Evolutionary conservation across 1,140 invertebrate genomes (phyloP), one percentile per base, ranked within the genome.

Genomic region (Drosophila triauraria): DNA sequence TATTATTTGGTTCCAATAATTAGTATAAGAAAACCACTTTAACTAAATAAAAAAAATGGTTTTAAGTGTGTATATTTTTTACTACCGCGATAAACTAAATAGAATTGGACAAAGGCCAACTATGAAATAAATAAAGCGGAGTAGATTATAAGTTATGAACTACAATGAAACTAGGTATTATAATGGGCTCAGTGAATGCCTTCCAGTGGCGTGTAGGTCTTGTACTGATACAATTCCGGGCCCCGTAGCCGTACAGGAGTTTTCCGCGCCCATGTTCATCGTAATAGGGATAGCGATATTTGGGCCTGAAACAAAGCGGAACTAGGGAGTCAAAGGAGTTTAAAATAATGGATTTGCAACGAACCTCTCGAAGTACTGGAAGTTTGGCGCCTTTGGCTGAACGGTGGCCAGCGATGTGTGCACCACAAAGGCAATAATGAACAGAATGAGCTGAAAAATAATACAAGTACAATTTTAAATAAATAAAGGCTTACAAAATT

Each of bases 211-310:
- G 96, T 96, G 91, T 97, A 98, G 4, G 95, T 96, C 92, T 96
- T 97, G 91, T 98, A 98, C 83, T 96, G 96, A 93, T 96, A 98
- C 1, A 98, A 93, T 84, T 97, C 96, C n/a, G 95, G 94, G 54
- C 97, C 97, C 97, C 97, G 91, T 97, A 98, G 43, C 97, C 97
- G 90, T 98, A 98, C 0, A 98, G 93, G 8, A 98, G 93, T 88
- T 96, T 95, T 25, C 97, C 97, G 90, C 95, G 95, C 27, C 97
- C 97, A 91, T 97, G 96, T 92, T 96, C 95, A 92, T 98, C 97
- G 84, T 98, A 98, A 91, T 97, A 98, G 2, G 97, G 97, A 93
- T 97, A 98, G 57, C 97, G 94, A 93, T 98, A 98, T 92, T 96
- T 96, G 27, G 97, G 97, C 87, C 97, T 98, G 35, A 20, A 48